These are phyloP conservation scores for Eutolmus rufibarbis DNA, from an alignment of 2,888 invertebrate species.

Conservation along the genomic window DNA sequence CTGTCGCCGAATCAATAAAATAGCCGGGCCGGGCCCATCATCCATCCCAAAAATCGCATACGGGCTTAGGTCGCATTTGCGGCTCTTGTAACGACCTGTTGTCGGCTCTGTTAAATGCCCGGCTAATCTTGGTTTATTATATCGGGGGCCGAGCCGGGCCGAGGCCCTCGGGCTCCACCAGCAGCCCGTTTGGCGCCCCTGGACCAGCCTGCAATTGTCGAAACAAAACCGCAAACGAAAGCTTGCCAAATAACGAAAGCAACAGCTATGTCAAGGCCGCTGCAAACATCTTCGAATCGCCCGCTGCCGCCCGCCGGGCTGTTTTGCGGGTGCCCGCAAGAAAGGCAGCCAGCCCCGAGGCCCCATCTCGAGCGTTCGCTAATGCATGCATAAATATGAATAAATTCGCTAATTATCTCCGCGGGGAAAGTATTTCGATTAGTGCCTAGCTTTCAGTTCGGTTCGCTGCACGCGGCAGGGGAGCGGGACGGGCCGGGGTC, in stretches of 20 bases:
- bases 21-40: background rate
- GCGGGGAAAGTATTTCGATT: conserved; percentile 30
- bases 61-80: background rate
- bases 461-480: background rate
- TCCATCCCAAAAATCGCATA: conserved; percentile 7
- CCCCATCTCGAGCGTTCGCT: background rate
- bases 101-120: background rate
- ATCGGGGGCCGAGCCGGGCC: background rate
- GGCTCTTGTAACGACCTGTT: conserved; percentile 32
- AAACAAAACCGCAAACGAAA: background rate
- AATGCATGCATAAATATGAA: conserved; percentile 16
- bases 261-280: conserved; percentile 31
- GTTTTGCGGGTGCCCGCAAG: background rate
- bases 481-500: background rate
- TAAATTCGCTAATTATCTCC: conserved; percentile 24
- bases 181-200: background rate
- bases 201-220: background rate
- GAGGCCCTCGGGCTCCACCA: background rate
- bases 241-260: conserved; percentile 19
- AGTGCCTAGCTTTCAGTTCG: background rate
- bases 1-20: background rate
- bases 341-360: background rate
- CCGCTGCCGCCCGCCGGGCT: background rate
- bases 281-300: background rate
- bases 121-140: background rate